Evolutionary conservation across 2,888 invertebrate species (phyloP).

Genomic region (Ennomos erosarius): DNA sequence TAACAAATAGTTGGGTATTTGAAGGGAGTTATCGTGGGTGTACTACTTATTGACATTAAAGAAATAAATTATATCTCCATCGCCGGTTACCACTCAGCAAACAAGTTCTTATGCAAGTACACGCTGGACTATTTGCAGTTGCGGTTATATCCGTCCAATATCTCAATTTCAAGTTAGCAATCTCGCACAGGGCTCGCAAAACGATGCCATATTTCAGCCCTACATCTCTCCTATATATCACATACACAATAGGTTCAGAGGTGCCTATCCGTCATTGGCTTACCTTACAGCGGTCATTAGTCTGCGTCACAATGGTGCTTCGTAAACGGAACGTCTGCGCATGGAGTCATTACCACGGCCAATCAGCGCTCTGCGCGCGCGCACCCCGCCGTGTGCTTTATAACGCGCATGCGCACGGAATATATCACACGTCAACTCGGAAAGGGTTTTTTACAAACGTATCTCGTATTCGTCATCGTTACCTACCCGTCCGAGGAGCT

Average conservation of each 20-base stretch:
- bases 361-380: conserved; percentile 72
- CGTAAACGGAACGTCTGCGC: conserved; percentile 65
- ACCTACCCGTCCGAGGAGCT: conserved; percentile 60
- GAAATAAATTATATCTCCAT: conserved; percentile 23
- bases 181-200: conserved; percentile 49
- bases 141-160: conserved; percentile 35
- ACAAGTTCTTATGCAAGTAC: conserved; percentile 24
- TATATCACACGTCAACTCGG: conserved; percentile 80
- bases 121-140: conserved; percentile 19
- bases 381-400: conserved; percentile 82
- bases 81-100: conserved; percentile 16
- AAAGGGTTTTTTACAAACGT: conserved; percentile 78
- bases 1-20: no score
- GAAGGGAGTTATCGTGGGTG: no score
- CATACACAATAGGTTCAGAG: conserved; percentile 77
- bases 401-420: conserved; percentile 70
- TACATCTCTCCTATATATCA: conserved; percentile 56
- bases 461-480: conserved; percentile 84
- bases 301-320: conserved; percentile 66
- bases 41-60: background rate
- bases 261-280: conserved; percentile 82
- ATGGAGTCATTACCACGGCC: conserved; percentile 71
- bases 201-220: conserved; percentile 54
- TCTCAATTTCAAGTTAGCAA: conserved; percentile 43
- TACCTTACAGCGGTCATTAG: conserved; percentile 71